phyloP scores from a whole-genome alignment of 2,113 vertebrate genomes.

The Petrocephalus microphthalmus region DNA sequence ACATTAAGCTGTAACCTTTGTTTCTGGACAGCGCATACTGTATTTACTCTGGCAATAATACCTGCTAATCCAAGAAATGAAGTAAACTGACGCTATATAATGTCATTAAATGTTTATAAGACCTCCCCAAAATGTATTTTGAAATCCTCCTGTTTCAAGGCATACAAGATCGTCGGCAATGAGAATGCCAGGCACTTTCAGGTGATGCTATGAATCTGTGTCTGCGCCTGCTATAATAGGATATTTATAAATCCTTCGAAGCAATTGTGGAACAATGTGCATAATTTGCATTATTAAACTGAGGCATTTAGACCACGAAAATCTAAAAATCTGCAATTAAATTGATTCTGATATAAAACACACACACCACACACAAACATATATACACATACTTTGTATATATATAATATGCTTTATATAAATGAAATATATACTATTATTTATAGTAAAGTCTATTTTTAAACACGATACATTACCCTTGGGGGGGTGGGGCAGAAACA shows the following conservation, averaged over 20 bases:
- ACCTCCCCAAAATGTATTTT: not conserved
- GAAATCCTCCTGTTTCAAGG: not conserved
- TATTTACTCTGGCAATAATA: not conserved
- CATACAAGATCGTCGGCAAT: not conserved
- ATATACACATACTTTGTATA: not conserved
- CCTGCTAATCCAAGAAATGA: not conserved
- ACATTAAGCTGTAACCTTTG: not conserved
- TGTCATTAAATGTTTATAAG: not conserved
- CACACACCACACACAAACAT: not conserved
- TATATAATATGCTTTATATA: not conserved
- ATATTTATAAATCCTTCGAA: not conserved
- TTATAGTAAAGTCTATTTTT: constrained; percentile 19
- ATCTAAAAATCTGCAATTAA: constrained; percentile 31
- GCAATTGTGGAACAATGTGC: not conserved
- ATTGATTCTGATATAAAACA: not conserved
- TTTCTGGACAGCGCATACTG: not conserved
- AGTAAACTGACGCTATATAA: not conserved
- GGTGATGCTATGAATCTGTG: not conserved
- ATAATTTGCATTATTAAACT: not conserved
- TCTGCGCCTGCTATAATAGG: not conserved
- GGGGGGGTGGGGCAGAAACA: constrained; percentile 36
- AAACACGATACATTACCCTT: constrained; percentile 34
- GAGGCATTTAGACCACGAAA: constrained; percentile 13
- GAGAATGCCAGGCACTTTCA: not conserved
- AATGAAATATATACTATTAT: not conserved